Percentiles rank a stretch among this genome's conserved stretches.
Conservation (phyloP, 2,797 vertebrate species). For the Aphelocoma californica region DNA sequence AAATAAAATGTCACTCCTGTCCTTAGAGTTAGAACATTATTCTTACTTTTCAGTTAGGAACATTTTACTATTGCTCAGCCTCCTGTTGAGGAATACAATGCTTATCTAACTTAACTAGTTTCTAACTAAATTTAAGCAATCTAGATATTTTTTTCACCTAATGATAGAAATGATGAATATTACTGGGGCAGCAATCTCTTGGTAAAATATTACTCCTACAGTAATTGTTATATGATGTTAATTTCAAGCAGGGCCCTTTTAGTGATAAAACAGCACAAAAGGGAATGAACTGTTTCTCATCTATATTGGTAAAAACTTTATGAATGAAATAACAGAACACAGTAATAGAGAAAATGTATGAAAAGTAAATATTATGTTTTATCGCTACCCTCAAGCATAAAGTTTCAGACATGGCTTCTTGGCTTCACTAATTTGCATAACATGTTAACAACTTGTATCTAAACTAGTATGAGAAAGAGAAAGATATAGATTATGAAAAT, state of each 20-base stretch:
- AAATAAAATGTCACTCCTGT: not conserved
- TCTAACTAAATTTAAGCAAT: not conserved
- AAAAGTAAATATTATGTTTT: not conserved
- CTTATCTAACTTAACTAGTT: constrained; percentile 8
- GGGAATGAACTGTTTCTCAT: not conserved
- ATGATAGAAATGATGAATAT: not conserved
- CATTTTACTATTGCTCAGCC: not conserved
- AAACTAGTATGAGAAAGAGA: not conserved
- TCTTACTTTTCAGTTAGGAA: constrained; percentile 17
- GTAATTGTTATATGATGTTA: not conserved
- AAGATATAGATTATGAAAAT: not conserved
- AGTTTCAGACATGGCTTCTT: not conserved
- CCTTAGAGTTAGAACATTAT: not conserved
- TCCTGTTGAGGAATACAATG: not conserved
- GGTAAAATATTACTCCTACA: not conserved
- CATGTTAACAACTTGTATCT: not conserved
- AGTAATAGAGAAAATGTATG: not conserved
- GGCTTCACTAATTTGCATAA: not conserved
- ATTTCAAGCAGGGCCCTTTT: not conserved
- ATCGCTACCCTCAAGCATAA: not conserved
- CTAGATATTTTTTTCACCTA: not conserved
- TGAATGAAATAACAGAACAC: not conserved
- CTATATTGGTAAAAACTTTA: not conserved
- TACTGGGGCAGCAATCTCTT: not conserved
- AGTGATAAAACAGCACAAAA: not conserved